phyloP scores from a whole-genome alignment of 2,797 vertebrate genomes.

The Melanogrammus aeglefinus region DNA sequence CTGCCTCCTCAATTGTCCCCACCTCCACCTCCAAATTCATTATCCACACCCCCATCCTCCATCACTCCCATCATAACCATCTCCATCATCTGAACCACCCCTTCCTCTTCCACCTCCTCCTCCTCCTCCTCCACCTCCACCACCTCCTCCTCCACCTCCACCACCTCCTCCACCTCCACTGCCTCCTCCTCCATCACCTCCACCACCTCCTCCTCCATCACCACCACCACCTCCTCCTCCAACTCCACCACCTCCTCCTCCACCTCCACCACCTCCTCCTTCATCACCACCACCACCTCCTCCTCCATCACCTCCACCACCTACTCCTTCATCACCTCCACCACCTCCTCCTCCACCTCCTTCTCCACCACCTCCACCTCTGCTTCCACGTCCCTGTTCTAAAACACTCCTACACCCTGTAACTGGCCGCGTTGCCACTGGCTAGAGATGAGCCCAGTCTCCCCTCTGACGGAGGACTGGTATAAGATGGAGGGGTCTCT shows the following conservation, averaged over 20 bases:
- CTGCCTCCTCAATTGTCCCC: too few relatives aligned
- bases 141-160: not conserved
- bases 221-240: slow-evolving; percentile 53
- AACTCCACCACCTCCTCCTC: slow-evolving; percentile 51
- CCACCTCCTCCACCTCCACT: slow-evolving; percentile 45
- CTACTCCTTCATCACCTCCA: not conserved
- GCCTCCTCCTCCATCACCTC: slow-evolving; percentile 1
- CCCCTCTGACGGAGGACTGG: slow-evolving; percentile 81
- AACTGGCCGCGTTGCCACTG: not conserved
- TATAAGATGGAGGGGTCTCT: slow-evolving; percentile 82
- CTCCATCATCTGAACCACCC: too few relatives aligned
- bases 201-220: not conserved
- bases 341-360: slow-evolving; percentile 39
- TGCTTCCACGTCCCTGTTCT: slow-evolving; percentile 1
- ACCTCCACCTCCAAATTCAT: too few relatives aligned
- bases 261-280: slow-evolving; percentile 7
- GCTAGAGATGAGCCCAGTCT: slow-evolving; percentile 79
- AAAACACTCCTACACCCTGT: slow-evolving; percentile 65
- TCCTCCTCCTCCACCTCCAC: slow-evolving; percentile 29
- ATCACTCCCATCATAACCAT: not conserved
- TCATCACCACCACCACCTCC: not conserved
- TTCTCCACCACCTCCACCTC: not conserved
- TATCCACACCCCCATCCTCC: not conserved
- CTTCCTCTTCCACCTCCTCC: too few relatives aligned
- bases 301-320: slow-evolving; percentile 22